These are phyloP conservation scores for Pinna nobilis DNA, from an alignment of 1,140 invertebrate species.

Conservation along the genomic window DNA sequence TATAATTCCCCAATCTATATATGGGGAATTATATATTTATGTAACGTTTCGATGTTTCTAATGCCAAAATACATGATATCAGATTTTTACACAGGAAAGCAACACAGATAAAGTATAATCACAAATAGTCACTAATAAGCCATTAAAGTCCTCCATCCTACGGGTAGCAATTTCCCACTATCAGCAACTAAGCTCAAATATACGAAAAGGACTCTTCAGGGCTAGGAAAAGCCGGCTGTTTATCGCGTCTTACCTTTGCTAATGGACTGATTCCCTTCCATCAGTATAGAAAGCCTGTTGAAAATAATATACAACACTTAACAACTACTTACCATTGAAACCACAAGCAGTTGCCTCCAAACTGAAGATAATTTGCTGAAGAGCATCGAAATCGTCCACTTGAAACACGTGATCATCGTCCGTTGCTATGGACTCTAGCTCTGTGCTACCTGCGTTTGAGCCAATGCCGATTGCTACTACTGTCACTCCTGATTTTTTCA, in stretches of 20 bases:
- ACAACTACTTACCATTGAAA: slow-evolving; percentile 15
- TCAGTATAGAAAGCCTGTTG: not conserved
- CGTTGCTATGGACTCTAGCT: slow-evolving; percentile 41
- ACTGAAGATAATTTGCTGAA: slow-evolving; percentile 37
- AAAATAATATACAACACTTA: not conserved
- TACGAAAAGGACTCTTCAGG: no score
- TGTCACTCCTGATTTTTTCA: slow-evolving; percentile 29
- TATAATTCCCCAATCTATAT: no score
- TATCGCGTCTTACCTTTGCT: not conserved
- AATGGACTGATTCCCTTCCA: not conserved
- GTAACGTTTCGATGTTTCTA: no score
- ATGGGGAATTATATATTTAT: no score
- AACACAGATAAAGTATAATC: no score
- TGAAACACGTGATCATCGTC: slow-evolving; percentile 40
- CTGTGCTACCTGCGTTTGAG: slow-evolving; percentile 27
- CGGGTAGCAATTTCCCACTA: no score
- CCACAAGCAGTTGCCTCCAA: slow-evolving; percentile 38
- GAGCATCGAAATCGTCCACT: slow-evolving; percentile 36
- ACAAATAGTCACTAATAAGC: no score
- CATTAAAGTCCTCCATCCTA: no score
- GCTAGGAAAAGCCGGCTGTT: not conserved
- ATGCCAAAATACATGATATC: no score
- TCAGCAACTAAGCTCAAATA: no score
- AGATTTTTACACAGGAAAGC: no score
- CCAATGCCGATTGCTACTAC: slow-evolving; percentile 45